phyloP scores from a whole-genome alignment of 2,888 invertebrate genomes.

The Agriopis leucophaearia region DNA sequence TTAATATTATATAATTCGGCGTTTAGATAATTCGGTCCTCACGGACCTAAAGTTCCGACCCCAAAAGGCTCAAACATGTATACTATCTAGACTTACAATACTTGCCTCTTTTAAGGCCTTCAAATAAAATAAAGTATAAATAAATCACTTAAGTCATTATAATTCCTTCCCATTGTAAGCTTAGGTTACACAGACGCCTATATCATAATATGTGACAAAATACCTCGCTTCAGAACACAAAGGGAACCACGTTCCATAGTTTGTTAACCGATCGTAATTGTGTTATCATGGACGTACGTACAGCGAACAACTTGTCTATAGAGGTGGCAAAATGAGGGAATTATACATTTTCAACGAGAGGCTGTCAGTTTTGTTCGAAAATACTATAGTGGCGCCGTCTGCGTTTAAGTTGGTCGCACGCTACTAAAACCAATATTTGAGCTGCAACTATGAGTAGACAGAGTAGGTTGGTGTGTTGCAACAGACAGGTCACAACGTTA shows the following conservation, averaged over 20 bases:
- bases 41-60: no score
- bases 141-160: neutral
- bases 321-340: neutral
- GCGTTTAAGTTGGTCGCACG: constrained; percentile 1
- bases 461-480: no score
- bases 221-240: constrained; percentile 30
- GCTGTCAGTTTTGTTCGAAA: neutral
- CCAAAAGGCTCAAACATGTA: no score
- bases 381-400: neutral
- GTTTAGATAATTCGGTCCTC: no score
- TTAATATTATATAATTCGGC: no score
- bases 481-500: no score
- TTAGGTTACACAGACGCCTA: constrained; percentile 3
- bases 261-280: constrained; percentile 26
- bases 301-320: neutral
- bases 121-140: no score
- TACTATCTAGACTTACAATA: no score
- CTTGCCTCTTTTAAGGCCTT: no score
- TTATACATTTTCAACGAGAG: neutral
- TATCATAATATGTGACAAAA: constrained; percentile 25
- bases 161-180: constrained; percentile 10
- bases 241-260: constrained; percentile 24
- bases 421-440: constrained; percentile 27
- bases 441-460: constrained; percentile 10
- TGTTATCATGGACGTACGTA: constrained; percentile 20